A percentile compares a stretch with the other conserved stretches of the same genome.
These are phyloP conservation scores for Kryphioiulus occultus DNA, from an alignment of 2,888 invertebrate species.

Conservation along the genomic window DNA sequence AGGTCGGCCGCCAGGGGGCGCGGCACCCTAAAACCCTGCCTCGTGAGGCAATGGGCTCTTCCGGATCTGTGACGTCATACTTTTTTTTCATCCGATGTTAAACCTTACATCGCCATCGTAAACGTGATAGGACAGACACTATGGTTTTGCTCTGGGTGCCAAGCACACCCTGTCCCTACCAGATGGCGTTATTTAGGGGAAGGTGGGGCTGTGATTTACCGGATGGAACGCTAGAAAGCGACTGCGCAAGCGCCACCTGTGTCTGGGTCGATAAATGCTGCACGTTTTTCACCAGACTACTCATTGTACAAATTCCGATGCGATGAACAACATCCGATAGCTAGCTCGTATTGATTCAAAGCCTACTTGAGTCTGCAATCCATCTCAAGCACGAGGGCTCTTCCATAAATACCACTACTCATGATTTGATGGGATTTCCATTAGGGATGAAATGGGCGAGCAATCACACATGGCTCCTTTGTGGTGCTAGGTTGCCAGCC, in stretches of 20 bases:
- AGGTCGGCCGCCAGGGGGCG: not conserved
- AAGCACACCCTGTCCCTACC: too few species aligned
- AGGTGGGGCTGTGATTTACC: too few species aligned
- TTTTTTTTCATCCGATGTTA: not conserved
- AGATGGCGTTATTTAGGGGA: too few species aligned
- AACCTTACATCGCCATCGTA: not conserved
- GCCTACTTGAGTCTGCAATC: not conserved
- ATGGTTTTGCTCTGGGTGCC: too few species aligned
- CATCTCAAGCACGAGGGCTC: not conserved
- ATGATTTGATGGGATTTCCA: not conserved
- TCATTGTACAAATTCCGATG: slow-evolving; percentile 15
- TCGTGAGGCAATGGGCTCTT: slow-evolving; percentile 6
- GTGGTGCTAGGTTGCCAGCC: not conserved
- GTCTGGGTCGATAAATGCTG: not conserved
- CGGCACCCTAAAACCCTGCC: not conserved
- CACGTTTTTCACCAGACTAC: not conserved
- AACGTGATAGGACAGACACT: too few species aligned
- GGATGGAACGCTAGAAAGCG: too few species aligned
- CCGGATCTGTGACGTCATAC: not conserved
- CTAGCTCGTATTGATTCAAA: slow-evolving; percentile 20
- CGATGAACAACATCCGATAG: not conserved
- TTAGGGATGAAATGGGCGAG: not conserved
- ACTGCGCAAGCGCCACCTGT: not conserved
- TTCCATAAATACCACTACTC: not conserved
- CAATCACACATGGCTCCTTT: not conserved